Evolutionary conservation across 2,113 vertebrate genomes (phyloP).

Genomic region (Mormoops blainvillei): DNA sequence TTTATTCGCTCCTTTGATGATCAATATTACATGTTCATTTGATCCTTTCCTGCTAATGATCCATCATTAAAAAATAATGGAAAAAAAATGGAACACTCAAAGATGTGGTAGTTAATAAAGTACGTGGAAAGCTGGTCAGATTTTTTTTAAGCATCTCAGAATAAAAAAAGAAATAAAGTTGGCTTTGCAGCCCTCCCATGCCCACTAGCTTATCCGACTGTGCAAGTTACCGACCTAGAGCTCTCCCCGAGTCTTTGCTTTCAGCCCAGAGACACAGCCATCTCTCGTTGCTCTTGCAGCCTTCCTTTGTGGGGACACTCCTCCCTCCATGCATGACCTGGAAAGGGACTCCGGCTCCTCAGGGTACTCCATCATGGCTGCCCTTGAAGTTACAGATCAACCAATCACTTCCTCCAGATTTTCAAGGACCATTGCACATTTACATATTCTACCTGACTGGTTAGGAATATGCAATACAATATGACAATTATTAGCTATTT

Average conservation of each 20-base stretch:
- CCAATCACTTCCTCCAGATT: background rate
- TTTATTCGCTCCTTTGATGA: conserved; percentile 44
- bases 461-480: background rate
- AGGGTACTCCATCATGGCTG: background rate
- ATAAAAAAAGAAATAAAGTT: background rate
- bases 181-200: background rate
- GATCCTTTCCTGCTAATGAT: background rate
- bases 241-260: background rate
- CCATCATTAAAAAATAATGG: conserved; percentile 18
- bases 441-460: background rate
- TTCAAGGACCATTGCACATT: background rate
- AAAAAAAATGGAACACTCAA: background rate
- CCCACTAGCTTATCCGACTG: background rate
- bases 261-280: background rate
- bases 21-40: background rate
- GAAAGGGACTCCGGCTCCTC: background rate
- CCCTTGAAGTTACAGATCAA: background rate
- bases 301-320: background rate
- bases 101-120: background rate
- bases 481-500: background rate
- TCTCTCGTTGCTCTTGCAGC: background rate
- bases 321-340: accelerated
- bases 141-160: background rate
- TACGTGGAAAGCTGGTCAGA: background rate
- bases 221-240: background rate